Evolutionary conservation across 2,888 invertebrate genomes (phyloP).

Genomic region (Sacculina carcini): DNA sequence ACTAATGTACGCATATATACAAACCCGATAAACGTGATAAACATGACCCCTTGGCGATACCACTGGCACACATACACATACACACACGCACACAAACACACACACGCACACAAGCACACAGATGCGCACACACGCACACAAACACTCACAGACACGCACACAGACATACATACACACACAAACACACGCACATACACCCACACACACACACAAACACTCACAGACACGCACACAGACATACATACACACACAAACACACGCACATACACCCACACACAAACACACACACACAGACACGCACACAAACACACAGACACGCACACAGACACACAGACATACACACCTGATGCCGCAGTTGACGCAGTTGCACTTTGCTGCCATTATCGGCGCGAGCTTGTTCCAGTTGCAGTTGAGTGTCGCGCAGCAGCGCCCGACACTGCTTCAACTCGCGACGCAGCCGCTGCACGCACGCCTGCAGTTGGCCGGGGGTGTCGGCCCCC

Average conservation of each 20-base stretch:
- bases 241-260: conserved; percentile 22
- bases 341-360: conserved; percentile 48
- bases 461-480: conserved; percentile 42
- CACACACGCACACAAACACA: too few relatives aligned
- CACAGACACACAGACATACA: too few relatives aligned
- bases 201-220: too few relatives aligned
- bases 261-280: conserved; percentile 10
- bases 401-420: conserved; percentile 74
- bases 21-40: too few relatives aligned
- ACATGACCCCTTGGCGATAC: too few relatives aligned
- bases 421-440: conserved; percentile 60
- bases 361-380: conserved; percentile 45
- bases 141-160: too few relatives aligned
- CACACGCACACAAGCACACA: too few relatives aligned
- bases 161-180: too few relatives aligned
- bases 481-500: conserved; percentile 23
- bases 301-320: not conserved
- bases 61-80: too few relatives aligned
- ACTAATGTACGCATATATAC: too few relatives aligned
- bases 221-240: not conserved
- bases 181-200: too few relatives aligned
- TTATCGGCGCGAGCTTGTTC: conserved; percentile 66
- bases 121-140: too few relatives aligned
- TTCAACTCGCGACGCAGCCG: conserved; percentile 61
- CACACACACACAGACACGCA: not conserved